Percentiles rank a stretch among this genome's conserved stretches.
Evolutionary conservation across 2,888 invertebrate species (phyloP).

Genomic region (Agonopterix arenella): DNA sequence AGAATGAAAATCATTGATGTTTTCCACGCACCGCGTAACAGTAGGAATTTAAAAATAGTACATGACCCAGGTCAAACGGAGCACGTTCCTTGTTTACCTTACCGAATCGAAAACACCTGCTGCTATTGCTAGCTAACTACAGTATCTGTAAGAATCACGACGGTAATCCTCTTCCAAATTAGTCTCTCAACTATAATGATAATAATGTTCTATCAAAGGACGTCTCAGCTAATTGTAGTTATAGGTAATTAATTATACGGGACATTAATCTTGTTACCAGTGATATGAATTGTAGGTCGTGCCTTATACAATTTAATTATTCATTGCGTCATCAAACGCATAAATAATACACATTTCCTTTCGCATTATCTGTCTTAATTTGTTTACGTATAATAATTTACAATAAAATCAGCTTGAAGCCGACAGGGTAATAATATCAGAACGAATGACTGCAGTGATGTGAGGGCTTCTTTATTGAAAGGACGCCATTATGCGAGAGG

Average conservation of each 20-base stretch:
- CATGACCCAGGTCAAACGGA: slow-evolving; percentile 39
- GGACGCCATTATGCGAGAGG: slow-evolving; percentile 13
- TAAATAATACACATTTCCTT: no score
- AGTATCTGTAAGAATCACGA: neutral
- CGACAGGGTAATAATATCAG: neutral
- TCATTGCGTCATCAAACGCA: no score
- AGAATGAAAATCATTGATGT: slow-evolving; percentile 20
- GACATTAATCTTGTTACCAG: no score
- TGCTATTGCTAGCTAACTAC: slow-evolving; percentile 14
- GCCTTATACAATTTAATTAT: no score
- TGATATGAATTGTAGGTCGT: no score
- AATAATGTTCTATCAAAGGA: no score
- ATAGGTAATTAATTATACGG: neutral
- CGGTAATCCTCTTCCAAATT: no score
- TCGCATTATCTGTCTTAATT: no score
- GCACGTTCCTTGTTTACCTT: slow-evolving; percentile 34
- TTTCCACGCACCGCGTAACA: slow-evolving; percentile 31
- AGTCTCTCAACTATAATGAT: no score
- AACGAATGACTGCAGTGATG: slow-evolving; percentile 7
- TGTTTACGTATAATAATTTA: neutral
- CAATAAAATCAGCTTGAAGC: slow-evolving; percentile 1
- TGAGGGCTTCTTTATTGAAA: slow-evolving; percentile 18
- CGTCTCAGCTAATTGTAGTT: neutral
- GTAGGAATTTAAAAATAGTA: slow-evolving; percentile 39
- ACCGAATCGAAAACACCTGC: slow-evolving; percentile 40